Conservation (phyloP, 2,113 vertebrate species). For the Tor tambroides region DNA sequence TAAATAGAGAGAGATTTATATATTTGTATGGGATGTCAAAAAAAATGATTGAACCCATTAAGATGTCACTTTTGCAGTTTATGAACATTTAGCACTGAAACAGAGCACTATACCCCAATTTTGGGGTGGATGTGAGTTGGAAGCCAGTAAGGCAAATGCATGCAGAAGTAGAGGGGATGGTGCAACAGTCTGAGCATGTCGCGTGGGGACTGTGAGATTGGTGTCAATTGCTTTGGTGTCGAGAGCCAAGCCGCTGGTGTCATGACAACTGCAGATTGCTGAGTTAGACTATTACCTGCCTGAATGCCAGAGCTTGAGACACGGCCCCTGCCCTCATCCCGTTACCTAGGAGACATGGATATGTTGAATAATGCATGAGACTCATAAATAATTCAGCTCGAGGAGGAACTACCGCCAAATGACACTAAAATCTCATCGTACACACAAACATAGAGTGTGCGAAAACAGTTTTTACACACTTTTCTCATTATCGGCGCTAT, state of each 20-base stretch:
- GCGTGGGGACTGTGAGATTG: background rate
- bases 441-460: constrained; percentile 1
- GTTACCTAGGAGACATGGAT: constrained; percentile 53
- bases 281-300: constrained; percentile 46
- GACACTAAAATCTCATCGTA: constrained; percentile 5
- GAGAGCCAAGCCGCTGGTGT: constrained; percentile 27
- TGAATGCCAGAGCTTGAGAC: constrained; percentile 53
- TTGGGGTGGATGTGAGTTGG: background rate
- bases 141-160: background rate
- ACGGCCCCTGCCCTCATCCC: constrained; percentile 48
- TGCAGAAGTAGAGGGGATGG: background rate
- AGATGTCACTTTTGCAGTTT: background rate
- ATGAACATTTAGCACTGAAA: background rate
- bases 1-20: too few species aligned
- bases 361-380: constrained; percentile 69
- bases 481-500: constrained; percentile 21
- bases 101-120: background rate
- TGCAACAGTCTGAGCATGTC: background rate
- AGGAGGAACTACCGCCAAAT: constrained; percentile 44
- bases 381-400: constrained; percentile 69
- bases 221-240: constrained; percentile 38
- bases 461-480: constrained; percentile 36
- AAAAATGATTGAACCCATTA: background rate
- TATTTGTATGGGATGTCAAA: background rate
- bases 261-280: constrained; percentile 24